These are phyloP conservation scores for Ptychoptera albimana DNA, from an alignment of 2,888 invertebrate genomes.

Conservation along the genomic window DNA sequence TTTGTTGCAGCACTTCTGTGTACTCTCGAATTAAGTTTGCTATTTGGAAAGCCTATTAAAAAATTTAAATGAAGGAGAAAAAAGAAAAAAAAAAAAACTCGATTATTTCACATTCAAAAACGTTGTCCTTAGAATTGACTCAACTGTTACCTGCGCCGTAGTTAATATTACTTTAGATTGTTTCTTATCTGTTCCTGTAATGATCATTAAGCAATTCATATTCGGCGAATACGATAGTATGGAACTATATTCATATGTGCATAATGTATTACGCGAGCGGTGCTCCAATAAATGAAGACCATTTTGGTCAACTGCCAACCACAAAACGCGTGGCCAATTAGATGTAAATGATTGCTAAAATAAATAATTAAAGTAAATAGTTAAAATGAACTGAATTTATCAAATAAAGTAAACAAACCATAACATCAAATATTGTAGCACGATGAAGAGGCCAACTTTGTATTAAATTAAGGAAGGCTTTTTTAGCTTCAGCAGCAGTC, in stretches of 20 bases:
- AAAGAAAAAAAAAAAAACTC: background rate
- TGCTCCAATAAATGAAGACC: conserved; percentile 83
- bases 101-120: background rate
- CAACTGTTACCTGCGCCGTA: conserved; percentile 59
- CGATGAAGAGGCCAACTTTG: conserved; percentile 87
- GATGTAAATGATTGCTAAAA: conserved; percentile 76
- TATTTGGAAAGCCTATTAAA: conserved; percentile 70
- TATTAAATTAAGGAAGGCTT: conserved; percentile 81
- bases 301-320: conserved; percentile 85
- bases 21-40: conserved; percentile 85
- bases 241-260: conserved; percentile 80
- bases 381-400: background rate
- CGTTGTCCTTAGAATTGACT: background rate
- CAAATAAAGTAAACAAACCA: conserved; percentile 46
- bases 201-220: conserved; percentile 82
- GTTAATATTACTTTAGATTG: conserved; percentile 89
- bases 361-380: conserved; percentile 9
- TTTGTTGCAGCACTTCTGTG: conserved; percentile 44
- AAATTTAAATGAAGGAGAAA: background rate
- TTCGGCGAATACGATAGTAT: conserved; percentile 86
- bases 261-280: conserved; percentile 72
- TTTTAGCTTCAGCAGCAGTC: conserved; percentile 73
- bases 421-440: conserved; percentile 88
- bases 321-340: conserved; percentile 83
- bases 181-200: conserved; percentile 77